Evolutionary conservation across 2,888 invertebrate species (phyloP).

Genomic region (Nasonovia ribisnigri): DNA sequence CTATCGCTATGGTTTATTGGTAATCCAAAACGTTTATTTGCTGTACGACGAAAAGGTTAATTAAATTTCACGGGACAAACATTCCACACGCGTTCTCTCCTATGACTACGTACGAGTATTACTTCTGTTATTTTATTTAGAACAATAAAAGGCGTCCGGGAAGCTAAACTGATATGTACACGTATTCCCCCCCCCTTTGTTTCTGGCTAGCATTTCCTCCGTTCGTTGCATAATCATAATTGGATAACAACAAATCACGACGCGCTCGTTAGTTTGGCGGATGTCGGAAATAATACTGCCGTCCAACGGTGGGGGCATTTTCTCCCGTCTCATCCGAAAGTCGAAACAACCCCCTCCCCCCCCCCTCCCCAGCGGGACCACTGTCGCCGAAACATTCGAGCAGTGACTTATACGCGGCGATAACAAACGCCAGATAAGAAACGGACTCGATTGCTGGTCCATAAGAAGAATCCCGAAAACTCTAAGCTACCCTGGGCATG

Average conservation of each 20-base stretch:
- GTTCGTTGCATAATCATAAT: background rate
- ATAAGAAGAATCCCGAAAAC: background rate
- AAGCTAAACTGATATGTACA: background rate
- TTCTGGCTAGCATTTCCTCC: background rate
- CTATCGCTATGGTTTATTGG: background rate
- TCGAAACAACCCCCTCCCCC: too few species aligned
- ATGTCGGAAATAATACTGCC: background rate
- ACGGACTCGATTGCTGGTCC: background rate
- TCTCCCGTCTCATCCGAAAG: background rate
- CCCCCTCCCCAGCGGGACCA: too few species aligned
- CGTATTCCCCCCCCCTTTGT: background rate
- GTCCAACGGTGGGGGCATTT: background rate
- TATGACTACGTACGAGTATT: background rate
- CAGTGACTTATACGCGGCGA: background rate
- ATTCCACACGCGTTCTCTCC: background rate
- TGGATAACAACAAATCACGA: slow-evolving; percentile 17
- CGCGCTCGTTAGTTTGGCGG: background rate
- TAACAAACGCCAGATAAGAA: slow-evolving; percentile 15
- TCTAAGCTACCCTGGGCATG: background rate
- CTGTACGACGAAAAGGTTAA: background rate
- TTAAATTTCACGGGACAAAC: slow-evolving; percentile 17
- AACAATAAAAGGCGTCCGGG: background rate
- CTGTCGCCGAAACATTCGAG: background rate
- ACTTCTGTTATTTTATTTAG: slow-evolving; percentile 1
- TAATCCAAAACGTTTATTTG: slow-evolving; percentile 26